phyloP scores from a whole-genome alignment of 2,888 invertebrate species.

The Periphyllus acericola region DNA sequence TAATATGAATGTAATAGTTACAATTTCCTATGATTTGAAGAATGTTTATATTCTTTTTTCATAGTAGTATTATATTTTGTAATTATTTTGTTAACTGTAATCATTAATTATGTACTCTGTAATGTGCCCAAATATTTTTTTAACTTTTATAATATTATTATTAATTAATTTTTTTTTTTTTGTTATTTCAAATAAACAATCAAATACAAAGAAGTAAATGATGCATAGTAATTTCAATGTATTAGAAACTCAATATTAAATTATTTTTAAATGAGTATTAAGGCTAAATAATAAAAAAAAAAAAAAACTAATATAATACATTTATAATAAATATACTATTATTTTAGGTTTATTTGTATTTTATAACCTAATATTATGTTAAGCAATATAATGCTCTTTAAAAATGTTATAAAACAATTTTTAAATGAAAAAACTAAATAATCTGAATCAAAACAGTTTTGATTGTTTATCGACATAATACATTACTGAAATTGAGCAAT shows the following conservation, averaged over 20 bases:
- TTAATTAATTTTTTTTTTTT: neutral
- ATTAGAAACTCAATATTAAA: neutral
- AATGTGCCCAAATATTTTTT: constrained; percentile 13
- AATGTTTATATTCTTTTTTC: constrained; percentile 5
- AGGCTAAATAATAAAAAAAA: neutral
- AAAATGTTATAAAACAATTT: no score
- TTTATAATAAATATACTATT: neutral
- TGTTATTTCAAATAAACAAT: neutral
- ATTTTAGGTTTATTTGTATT: no score
- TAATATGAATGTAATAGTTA: constrained; percentile 6
- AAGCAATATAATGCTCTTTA: no score
- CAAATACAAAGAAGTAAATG: neutral
- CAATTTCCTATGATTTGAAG: neutral
- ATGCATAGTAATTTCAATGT: neutral
- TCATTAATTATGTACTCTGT: constrained; percentile 28
- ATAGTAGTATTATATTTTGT: constrained; percentile 25
- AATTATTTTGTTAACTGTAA: constrained; percentile 2
- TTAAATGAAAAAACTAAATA: no score
- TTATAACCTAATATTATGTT: no score
- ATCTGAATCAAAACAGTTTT: no score
- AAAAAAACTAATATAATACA: no score
- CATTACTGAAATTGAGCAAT: no score
- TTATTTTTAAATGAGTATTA: neutral
- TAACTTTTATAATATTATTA: neutral
- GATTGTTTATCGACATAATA: no score